Evolutionary conservation across 2,888 invertebrate genomes (phyloP), one percentile per base, ranked within the genome.

Genomic region (Cephonodes hylas): DNA sequence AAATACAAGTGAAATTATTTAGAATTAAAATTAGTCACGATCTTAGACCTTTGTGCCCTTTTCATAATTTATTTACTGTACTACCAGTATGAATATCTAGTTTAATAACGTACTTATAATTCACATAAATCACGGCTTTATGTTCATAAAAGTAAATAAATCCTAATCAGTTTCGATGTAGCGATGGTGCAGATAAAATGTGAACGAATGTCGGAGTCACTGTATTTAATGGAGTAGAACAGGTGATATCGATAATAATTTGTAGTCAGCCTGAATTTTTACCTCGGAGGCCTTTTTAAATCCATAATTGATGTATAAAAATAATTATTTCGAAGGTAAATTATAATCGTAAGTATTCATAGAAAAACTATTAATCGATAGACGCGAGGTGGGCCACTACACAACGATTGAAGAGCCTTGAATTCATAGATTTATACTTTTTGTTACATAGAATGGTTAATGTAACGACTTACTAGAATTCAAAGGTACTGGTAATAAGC

Each of bases 1-100:
- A 5, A 31, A 25, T 20, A 48, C 23, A 13, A 38, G 25, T 58
- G 45, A 31, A 58, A 42, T 20, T 38, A 38, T 23, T 34, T 42
- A 23, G 31, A 46, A 58, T 61, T 58, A 45, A 23, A 58, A 58
- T 38, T 58, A 15, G 58, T 58, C 57, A 58, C 38, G 44, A 61
- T 46, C 10, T 57, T 27, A 0, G n/a, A 2, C 38, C n/a, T 4
- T 10, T 4, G 27, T 31, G 18, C 53, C 53, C 22, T 22, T 18
- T 20, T 60, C n/a, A 13, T 42, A 34, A 42, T 6, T 53, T 53
- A 27, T 27, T 22, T 22, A 22, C 8, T 45, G 20, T 13, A 38
- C n/a, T n/a, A 38, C 1, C 4, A 3, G 2, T 38, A 38, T 1
- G 3, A 38, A 31, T 8, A 8, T 8, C 0, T 31, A 31, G n/a